Conservation (phyloP, 2,797 vertebrate genomes). For the Coccyzus lansbergi region DNA sequence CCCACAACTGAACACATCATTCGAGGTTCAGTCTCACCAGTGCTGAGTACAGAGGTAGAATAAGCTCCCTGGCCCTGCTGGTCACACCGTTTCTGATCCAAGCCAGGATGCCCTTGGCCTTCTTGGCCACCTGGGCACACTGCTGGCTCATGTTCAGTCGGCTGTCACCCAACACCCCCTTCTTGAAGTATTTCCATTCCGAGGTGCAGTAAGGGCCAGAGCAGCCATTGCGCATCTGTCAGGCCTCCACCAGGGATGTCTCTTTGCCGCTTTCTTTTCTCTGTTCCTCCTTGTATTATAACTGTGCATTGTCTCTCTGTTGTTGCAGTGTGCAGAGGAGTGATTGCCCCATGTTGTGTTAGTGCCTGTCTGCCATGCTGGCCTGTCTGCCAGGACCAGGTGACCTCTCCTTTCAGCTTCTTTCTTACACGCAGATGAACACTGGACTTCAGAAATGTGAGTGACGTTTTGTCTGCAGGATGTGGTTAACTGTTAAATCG, state of each 20-base stretch:
- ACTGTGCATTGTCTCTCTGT: slow-evolving; percentile 70
- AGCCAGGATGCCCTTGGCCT: too few species aligned
- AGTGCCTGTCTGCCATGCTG: slow-evolving; percentile 98
- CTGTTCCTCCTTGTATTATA: slow-evolving; percentile 60
- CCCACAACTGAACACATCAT: too few species aligned
- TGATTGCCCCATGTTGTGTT: slow-evolving; percentile 92
- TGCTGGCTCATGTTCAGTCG: too few species aligned
- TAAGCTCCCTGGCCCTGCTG: too few species aligned
- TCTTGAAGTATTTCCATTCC: background rate
- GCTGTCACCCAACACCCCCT: too few species aligned
- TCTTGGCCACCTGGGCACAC: too few species aligned
- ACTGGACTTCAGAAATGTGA: slow-evolving; percentile 99
- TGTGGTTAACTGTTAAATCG: slow-evolving; percentile 73
- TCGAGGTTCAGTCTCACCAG: too few species aligned
- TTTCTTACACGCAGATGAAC: slow-evolving; percentile 99
- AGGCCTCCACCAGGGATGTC: slow-evolving; percentile 45
- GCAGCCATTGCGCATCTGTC: background rate
- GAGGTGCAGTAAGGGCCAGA: background rate
- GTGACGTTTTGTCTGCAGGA: slow-evolving; percentile 75
- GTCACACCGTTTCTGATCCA: too few species aligned
- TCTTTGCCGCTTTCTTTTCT: slow-evolving; percentile 64
- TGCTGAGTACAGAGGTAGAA: too few species aligned
- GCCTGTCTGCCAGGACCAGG: slow-evolving; percentile 98
- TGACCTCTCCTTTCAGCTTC: slow-evolving; percentile 98
- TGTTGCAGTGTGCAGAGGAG: slow-evolving; percentile 92